phyloP scores from a whole-genome alignment of 2,113 vertebrate genomes.

The Laticauda laticaudata region DNA sequence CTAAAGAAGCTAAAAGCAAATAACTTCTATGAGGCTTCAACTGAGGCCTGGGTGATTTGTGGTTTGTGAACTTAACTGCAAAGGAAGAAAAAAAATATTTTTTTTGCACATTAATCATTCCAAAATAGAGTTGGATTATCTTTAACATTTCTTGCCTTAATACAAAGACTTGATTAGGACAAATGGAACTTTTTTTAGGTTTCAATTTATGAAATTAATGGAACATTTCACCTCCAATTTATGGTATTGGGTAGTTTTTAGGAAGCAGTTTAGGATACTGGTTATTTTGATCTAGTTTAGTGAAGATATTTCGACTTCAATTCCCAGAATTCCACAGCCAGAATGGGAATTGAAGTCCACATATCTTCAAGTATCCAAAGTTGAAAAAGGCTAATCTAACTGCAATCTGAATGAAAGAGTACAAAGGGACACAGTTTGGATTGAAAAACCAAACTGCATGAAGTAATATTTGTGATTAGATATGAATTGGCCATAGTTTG shows the following conservation, averaged over 20 bases:
- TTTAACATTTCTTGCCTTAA: constrained; percentile 2
- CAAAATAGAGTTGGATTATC: not conserved
- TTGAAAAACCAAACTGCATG: constrained; percentile 14
- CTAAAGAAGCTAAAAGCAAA: not conserved
- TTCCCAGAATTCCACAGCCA: not conserved
- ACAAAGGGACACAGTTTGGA: not conserved
- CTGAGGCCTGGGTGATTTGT: not conserved
- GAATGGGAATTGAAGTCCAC: not conserved
- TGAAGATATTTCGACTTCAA: not conserved
- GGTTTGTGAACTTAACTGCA: not conserved
- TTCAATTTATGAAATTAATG: not conserved
- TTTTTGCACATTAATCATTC: not conserved
- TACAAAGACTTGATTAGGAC: not conserved
- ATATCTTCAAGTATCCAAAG: not conserved
- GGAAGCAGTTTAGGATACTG: not conserved
- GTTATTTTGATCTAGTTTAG: not conserved
- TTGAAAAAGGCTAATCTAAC: not conserved
- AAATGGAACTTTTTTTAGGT: not conserved
- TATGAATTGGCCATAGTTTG: constrained; percentile 1
- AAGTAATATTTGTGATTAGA: constrained; percentile 23
- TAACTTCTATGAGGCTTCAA: not conserved
- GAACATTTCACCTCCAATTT: not conserved
- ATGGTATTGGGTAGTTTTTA: not conserved
- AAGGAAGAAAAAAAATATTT: not conserved
- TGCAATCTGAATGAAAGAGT: not conserved